These are phyloP conservation scores for Chinchilla lanigera DNA, from an alignment of 2,113 vertebrate species.

Conservation along the genomic window DNA sequence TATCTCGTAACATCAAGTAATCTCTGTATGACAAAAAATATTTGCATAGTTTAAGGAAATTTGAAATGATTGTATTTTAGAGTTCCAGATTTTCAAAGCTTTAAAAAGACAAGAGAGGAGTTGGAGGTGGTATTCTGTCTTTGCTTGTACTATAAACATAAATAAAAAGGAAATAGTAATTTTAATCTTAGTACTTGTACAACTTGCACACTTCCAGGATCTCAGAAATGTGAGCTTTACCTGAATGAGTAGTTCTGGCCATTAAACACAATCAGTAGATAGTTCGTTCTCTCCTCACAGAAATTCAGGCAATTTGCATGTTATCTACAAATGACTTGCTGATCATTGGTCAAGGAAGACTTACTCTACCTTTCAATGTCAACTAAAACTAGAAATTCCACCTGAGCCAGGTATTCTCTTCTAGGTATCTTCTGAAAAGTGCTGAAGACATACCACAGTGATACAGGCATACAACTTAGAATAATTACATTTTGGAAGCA, in stretches of 20 bases:
- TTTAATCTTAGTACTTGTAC: neutral
- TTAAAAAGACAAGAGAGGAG: neutral
- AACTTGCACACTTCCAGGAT: neutral
- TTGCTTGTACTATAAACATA: neutral
- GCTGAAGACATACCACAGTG: neutral
- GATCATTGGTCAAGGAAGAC: neutral
- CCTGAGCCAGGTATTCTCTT: neutral
- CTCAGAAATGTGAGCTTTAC: neutral
- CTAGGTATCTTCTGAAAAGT: neutral
- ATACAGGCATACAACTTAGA: neutral
- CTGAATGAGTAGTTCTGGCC: neutral
- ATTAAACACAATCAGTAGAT: conserved; percentile 1
- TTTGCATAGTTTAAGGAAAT: conserved; percentile 46
- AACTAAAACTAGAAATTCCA: neutral
- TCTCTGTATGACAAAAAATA: conserved; percentile 29
- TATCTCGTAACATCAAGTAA: neutral
- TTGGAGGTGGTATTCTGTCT: no score
- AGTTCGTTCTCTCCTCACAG: neutral
- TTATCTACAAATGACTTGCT: neutral
- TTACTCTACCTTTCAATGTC: neutral
- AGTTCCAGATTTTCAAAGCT: conserved; percentile 33
- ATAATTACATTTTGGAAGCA: neutral
- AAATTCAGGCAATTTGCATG: neutral
- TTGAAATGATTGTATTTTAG: conserved; percentile 44
- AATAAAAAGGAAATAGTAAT: conserved; percentile 42